These are phyloP conservation scores for Myopa tessellatipennis DNA, from an alignment of 2,888 invertebrate genomes.

Conservation along the genomic window DNA sequence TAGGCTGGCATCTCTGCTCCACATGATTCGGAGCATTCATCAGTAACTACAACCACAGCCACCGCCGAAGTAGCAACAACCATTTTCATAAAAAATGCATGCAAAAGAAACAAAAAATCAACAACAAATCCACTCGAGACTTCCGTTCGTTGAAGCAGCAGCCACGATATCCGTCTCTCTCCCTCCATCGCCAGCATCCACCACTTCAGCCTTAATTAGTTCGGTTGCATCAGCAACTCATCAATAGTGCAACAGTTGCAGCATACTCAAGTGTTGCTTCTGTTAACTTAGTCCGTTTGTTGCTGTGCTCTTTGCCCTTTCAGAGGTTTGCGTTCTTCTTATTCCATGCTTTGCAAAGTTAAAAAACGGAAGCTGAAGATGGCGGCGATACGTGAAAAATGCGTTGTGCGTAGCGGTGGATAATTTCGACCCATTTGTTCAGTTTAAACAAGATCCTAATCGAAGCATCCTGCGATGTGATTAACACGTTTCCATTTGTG, in stretches of 20 bases:
- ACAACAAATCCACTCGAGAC: background rate
- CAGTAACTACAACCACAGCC: background rate
- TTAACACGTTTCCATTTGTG: background rate
- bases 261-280: slow-evolving; percentile 16
- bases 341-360: no score
- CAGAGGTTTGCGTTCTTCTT: no score
- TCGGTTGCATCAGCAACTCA: slow-evolving; percentile 16
- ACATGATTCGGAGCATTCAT: background rate
- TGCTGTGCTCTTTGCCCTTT: background rate
- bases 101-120: no score
- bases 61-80: background rate
- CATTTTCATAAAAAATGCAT: no score
- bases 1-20: background rate
- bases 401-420: no score
- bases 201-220: slow-evolving; percentile 20
- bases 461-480: no score
- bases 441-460: no score
- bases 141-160: background rate
- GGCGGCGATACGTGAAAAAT: no score
- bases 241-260: slow-evolving; percentile 36
- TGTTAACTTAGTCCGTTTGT: background rate
- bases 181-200: background rate
- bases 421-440: no score
- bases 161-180: background rate
- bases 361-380: no score